Evolutionary conservation across 2,113 vertebrate species (phyloP).

Genomic region (Eurystomus gularis): DNA sequence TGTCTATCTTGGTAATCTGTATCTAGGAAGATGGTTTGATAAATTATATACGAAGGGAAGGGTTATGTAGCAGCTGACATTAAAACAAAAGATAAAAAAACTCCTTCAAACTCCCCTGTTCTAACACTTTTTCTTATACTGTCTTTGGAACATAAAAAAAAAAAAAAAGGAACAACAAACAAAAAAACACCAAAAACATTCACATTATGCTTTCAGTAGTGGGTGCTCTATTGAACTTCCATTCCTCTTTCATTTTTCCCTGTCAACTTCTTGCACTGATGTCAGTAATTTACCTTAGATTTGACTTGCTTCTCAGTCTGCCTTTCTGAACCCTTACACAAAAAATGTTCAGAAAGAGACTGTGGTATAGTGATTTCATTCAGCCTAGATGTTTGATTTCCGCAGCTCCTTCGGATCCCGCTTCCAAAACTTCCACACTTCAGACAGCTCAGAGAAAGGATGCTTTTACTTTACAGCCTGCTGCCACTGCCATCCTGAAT

Average conservation of each 20-base stretch:
- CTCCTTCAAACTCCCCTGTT: neutral
- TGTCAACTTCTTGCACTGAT: slow-evolving; percentile 13
- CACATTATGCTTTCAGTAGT: neutral
- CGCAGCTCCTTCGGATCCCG: neutral
- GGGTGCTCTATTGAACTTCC: neutral
- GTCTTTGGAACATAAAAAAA: neutral
- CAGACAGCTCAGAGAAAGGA: neutral
- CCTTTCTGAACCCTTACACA: slow-evolving; percentile 6
- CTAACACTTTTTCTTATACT: neutral
- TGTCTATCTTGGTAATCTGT: neutral
- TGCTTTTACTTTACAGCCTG: neutral
- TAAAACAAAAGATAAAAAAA: neutral
- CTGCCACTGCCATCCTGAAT: neutral
- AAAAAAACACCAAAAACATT: neutral
- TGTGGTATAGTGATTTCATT: slow-evolving; percentile 1
- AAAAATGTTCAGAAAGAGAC: slow-evolving; percentile 20
- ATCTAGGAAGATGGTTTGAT: neutral
- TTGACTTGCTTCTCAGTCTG: neutral
- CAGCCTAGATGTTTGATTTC: slow-evolving; percentile 28
- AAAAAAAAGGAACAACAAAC: neutral
- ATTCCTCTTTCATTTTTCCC: slow-evolving; percentile 4
- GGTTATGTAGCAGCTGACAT: neutral
- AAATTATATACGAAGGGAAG: neutral
- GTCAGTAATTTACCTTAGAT: slow-evolving; percentile 21
- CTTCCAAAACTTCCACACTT: neutral